These are phyloP conservation scores for Microtus montanus DNA, from an alignment of 2,113 vertebrate species.

Conservation along the genomic window DNA sequence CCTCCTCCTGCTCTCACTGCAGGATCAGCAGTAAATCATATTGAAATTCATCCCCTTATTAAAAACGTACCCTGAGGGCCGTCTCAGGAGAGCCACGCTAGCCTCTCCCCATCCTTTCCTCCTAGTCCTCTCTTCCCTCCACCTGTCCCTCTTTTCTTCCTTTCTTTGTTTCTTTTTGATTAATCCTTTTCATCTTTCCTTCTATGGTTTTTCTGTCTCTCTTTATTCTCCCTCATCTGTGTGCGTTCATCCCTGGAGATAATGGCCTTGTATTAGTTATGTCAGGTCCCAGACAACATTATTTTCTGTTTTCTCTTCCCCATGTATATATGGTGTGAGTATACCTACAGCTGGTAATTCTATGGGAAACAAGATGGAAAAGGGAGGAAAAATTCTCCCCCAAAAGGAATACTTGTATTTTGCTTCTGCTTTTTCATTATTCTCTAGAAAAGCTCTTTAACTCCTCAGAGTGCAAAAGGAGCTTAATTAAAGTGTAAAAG, in stretches of 20 bases:
- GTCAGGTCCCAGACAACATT: neutral
- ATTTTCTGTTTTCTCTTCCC: neutral
- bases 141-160: neutral
- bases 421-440: neutral
- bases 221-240: neutral
- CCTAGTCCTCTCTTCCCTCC: neutral
- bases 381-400: neutral
- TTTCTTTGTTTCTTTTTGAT: conserved; percentile 10
- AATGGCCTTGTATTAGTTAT: conserved; percentile 13
- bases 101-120: neutral
- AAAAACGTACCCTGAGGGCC: conserved; percentile 82
- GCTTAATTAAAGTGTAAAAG: conserved; percentile 72
- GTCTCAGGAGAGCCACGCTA: conserved; percentile 75
- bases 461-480: conserved; percentile 52
- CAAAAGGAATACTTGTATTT: neutral
- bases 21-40: conserved; percentile 86
- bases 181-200: neutral
- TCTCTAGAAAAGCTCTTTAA: conserved; percentile 57
- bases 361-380: neutral
- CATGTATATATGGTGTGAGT: neutral
- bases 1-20: conserved; percentile 80
- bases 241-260: neutral
- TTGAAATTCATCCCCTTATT: conserved; percentile 83
- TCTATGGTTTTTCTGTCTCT: neutral
- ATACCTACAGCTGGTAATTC: neutral